Evolutionary conservation across 1,140 invertebrate genomes (phyloP).

Genomic region (Scaptomyza graminum): DNA sequence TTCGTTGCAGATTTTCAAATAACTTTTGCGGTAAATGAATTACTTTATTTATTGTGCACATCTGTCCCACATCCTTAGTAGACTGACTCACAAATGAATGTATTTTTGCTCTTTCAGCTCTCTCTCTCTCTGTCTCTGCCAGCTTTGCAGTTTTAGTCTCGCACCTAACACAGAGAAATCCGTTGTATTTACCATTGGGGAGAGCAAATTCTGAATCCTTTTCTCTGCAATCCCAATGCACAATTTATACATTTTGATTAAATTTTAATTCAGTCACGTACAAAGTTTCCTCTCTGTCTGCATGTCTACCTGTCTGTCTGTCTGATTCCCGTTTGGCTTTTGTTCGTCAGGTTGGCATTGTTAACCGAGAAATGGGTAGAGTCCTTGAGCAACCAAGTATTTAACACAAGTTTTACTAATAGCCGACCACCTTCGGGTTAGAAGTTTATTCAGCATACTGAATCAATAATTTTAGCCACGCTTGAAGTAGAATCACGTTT

Average conservation of each 20-base stretch:
- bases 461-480: constrained; percentile 28
- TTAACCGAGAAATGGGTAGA: constrained; percentile 26
- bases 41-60: constrained; percentile 79
- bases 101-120: constrained; percentile 10
- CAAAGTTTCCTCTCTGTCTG: constrained; percentile 22
- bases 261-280: constrained; percentile 83
- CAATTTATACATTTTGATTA: constrained; percentile 80
- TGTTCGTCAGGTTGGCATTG: constrained; percentile 51
- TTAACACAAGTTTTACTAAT: constrained; percentile 75
- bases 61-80: constrained; percentile 48
- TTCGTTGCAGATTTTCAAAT: constrained; percentile 73
- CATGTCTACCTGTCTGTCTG: neutral
- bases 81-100: constrained; percentile 51
- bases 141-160: constrained; percentile 17
- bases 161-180: constrained; percentile 40
- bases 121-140: neutral
- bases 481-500: constrained; percentile 14
- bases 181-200: neutral
- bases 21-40: constrained; percentile 80
- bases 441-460: constrained; percentile 24
- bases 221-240: constrained; percentile 21
- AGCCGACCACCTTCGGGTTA: constrained; percentile 42
- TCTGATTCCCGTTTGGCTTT: constrained; percentile 40
- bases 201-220: constrained; percentile 48
- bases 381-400: constrained; percentile 48